Evolutionary conservation across 2,797 vertebrate genomes (phyloP).

Genomic region (Sebastes variabilis): DNA sequence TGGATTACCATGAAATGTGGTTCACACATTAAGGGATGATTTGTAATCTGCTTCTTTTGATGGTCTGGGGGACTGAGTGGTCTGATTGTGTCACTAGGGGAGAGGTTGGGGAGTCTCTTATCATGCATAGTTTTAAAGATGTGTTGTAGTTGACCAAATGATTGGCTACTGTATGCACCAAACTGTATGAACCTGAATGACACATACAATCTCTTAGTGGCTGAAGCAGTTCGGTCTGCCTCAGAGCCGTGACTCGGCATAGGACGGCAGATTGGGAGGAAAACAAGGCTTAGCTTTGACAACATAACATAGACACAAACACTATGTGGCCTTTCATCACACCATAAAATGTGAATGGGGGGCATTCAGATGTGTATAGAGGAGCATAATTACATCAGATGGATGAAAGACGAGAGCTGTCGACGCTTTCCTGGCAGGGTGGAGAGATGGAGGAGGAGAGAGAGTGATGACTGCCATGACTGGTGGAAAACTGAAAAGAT

Average conservation of each 20-base stretch:
- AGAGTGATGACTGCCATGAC: conserved; percentile 28
- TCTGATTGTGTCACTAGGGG: no score
- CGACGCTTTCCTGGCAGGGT: conserved; percentile 56
- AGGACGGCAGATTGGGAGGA: no score
- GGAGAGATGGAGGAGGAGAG: conserved; percentile 25
- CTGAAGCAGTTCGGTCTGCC: background rate
- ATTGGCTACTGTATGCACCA: background rate
- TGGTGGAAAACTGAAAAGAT: conserved; percentile 42
- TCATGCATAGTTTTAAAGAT: no score
- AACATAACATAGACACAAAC: background rate
- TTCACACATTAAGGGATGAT: no score
- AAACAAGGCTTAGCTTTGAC: background rate
- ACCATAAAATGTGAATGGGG: conserved; percentile 49
- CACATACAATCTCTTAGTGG: background rate
- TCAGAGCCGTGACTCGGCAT: background rate
- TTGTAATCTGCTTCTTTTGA: no score
- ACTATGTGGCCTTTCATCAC: conserved; percentile 23
- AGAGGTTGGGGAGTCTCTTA: no score
- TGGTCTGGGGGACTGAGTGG: no score
- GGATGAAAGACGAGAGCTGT: conserved; percentile 64
- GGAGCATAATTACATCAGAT: conserved; percentile 56
- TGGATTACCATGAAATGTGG: background rate
- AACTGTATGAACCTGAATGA: background rate
- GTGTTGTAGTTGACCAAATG: background rate
- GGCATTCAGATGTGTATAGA: conserved; percentile 36